Conservation (phyloP, 2,113 vertebrate species). For the Cryptotis parvus region DNA sequence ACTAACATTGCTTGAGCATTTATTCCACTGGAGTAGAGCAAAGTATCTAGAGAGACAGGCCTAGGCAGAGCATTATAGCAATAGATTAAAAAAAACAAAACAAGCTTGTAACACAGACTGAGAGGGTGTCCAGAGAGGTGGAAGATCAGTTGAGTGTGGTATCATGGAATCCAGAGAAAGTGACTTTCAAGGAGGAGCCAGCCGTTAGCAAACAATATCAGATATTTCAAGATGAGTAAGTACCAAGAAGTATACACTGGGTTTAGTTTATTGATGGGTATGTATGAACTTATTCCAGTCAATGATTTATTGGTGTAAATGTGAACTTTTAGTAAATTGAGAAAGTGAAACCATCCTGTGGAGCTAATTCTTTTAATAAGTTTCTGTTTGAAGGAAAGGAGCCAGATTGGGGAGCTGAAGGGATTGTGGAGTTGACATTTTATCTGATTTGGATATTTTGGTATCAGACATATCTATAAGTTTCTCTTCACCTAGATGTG, state of each 20-base stretch:
- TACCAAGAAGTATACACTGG: background rate
- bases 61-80: background rate
- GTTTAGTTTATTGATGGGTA: background rate
- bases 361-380: background rate
- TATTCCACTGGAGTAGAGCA: background rate
- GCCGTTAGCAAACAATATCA: background rate
- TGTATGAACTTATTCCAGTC: background rate
- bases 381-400: background rate
- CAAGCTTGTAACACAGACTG: background rate
- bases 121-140: background rate
- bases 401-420: background rate
- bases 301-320: background rate
- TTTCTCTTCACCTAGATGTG: background rate
- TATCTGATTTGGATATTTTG: conserved; percentile 37
- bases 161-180: background rate
- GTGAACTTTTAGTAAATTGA: background rate
- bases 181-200: background rate
- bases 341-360: background rate
- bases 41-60: background rate
- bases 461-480: background rate
- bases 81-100: background rate
- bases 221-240: background rate
- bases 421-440: background rate
- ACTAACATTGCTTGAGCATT: background rate
- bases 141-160: background rate